Evolutionary conservation across 2,113 vertebrate species (phyloP).

Genomic region (Vidua chalybeata): DNA sequence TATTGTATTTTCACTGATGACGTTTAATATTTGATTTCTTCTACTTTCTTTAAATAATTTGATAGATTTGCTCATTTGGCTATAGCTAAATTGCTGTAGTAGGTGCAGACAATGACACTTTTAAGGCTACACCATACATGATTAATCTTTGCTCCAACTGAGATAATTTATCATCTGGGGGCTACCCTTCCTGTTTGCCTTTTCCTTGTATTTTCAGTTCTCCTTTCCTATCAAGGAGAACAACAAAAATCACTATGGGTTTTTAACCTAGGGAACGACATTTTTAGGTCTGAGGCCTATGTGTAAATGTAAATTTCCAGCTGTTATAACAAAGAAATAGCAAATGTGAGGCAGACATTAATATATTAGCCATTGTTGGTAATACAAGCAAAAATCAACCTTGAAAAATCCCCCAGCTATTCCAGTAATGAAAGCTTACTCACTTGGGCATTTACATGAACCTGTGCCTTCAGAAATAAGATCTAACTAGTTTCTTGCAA

Average conservation of each 20-base stretch:
- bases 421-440: background rate
- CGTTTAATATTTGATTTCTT: background rate
- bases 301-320: constrained; percentile 40
- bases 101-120: background rate
- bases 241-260: background rate
- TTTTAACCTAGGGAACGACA: constrained; percentile 21
- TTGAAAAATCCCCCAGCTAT: background rate
- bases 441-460: background rate
- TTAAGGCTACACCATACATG: background rate
- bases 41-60: background rate
- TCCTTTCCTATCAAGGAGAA: background rate
- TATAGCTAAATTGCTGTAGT: background rate
- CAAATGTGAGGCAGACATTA: background rate
- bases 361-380: background rate
- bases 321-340: constrained; percentile 17
- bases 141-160: background rate
- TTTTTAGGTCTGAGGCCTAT: constrained; percentile 21
- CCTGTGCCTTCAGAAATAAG: background rate
- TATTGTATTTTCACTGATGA: background rate
- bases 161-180: background rate
- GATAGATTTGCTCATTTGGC: background rate
- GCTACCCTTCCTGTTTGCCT: background rate
- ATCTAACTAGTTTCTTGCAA: background rate
- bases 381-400: constrained; percentile 19
- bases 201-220: background rate